Evolutionary conservation across 2,888 invertebrate species (phyloP), one percentile per base, ranked within the genome.

Genomic region (Branchellion lobata): DNA sequence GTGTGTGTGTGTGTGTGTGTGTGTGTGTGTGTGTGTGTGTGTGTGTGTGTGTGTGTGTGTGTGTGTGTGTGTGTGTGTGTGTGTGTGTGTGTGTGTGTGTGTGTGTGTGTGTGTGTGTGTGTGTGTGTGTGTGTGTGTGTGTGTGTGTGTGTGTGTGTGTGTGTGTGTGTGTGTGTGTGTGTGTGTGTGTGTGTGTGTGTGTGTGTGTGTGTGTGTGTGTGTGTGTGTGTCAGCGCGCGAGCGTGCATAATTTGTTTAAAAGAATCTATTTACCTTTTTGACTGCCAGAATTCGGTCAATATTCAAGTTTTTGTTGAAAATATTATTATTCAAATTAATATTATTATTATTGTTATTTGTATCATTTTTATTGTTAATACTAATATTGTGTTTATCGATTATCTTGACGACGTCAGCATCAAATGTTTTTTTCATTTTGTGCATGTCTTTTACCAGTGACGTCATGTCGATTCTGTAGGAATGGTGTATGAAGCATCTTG

Each of bases 111-210:
- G 29, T 74, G 61, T 18, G 33, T 33, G 34, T 69, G 47, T 21
- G 29, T 73, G 36, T 33, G 75, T 53, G 31, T 53, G 29, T 1
- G 53, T 53, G 1, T 75, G 75, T 75, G 3, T 24, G 61, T 75
- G 75, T 75, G n/a, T 53, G 75, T 75, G n/a, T 75, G 75, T 75
- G 21, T 75, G 57, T 53, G n/a, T 75, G 75, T 75, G n/a, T 75
- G 75, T 75, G 27, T 75, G 53, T 75, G n/a, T 53, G 51, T 75
- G 2, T 3, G 18, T 31, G 33, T 33, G 34, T 69, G 47, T 27
- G 29, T 31, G 33, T 33, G 34, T 69, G 47, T 27, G 29, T 73
- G 36, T 33, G 75, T 75, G 31, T 53, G 29, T 1, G 53, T 75
- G 1, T 75, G 75, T 75, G 3, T 57, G 61, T 75, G 75, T 75